These are phyloP conservation scores for Heliconius eleuchia DNA, from an alignment of 1,140 invertebrate genomes.

Conservation along the genomic window DNA sequence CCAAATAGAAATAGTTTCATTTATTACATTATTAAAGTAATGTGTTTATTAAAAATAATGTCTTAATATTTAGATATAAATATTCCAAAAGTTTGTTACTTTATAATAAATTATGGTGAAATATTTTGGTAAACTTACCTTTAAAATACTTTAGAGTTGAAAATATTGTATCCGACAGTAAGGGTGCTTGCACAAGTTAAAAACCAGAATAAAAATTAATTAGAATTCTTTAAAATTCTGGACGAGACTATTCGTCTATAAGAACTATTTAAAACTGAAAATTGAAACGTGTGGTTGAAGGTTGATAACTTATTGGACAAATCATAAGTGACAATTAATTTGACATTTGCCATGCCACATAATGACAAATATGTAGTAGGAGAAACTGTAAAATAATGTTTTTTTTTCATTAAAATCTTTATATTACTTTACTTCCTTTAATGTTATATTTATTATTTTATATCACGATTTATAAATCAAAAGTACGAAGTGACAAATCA, in stretches of 20 bases:
- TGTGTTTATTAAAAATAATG: not conserved
- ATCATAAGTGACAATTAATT: not conserved
- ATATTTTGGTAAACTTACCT: not conserved
- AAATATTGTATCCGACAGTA: not conserved
- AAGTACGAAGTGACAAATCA: no score
- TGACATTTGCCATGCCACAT: conserved; percentile 2
- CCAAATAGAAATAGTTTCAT: not conserved
- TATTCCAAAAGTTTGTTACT: no score
- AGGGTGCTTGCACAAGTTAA: not conserved
- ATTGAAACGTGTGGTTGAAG: not conserved
- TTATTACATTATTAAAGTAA: not conserved
- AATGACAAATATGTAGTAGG: not conserved
- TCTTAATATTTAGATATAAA: not conserved
- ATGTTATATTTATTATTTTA: no score
- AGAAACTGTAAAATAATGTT: no score
- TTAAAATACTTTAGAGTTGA: not conserved
- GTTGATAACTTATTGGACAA: not conserved
- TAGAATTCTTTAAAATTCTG: not conserved
- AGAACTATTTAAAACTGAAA: conserved; percentile 2
- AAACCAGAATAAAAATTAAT: not conserved
- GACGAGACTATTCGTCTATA: not conserved
- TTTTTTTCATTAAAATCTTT: no score
- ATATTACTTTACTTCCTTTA: no score
- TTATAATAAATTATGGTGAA: not conserved
- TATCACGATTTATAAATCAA: no score